A percentile compares a stretch with the other conserved stretches of the same genome.
These are phyloP conservation scores for Agrenia bidenticulata DNA, from an alignment of 2,888 invertebrate species.

Conservation along the genomic window DNA sequence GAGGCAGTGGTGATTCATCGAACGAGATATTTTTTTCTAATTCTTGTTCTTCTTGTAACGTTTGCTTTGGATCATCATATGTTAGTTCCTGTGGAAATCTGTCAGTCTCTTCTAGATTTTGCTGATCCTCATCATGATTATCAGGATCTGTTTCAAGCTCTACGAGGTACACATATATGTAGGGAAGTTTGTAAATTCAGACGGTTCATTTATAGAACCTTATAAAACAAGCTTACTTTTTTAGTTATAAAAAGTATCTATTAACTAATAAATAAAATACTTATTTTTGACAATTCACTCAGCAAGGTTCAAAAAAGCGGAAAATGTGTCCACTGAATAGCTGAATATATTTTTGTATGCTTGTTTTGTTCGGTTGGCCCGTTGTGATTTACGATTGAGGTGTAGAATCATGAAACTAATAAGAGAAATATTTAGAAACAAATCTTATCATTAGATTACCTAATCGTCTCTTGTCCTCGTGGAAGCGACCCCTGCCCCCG, in stretches of 20 bases:
- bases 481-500: conserved; percentile 31
- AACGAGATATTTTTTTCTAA: no score
- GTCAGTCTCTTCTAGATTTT: neutral
- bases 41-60: no score
- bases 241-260: neutral
- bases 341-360: no score
- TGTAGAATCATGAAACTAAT: neutral
- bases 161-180: conserved; percentile 23
- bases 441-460: conserved; percentile 32
- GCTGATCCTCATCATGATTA: neutral
- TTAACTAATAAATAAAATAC: neutral
- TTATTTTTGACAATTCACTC: neutral
- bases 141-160: conserved; percentile 31
- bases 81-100: neutral
- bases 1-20: no score
- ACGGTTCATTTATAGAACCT: no score
- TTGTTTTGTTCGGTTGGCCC: no score
- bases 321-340: neutral
- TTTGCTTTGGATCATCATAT: no score
- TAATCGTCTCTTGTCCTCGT: conserved; percentile 42
- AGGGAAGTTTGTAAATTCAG: no score
- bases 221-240: no score
- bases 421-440: conserved; percentile 3
- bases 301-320: neutral
- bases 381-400: no score